phyloP scores from a whole-genome alignment of 2,113 vertebrate species.

The Apodemus speciosus region DNA sequence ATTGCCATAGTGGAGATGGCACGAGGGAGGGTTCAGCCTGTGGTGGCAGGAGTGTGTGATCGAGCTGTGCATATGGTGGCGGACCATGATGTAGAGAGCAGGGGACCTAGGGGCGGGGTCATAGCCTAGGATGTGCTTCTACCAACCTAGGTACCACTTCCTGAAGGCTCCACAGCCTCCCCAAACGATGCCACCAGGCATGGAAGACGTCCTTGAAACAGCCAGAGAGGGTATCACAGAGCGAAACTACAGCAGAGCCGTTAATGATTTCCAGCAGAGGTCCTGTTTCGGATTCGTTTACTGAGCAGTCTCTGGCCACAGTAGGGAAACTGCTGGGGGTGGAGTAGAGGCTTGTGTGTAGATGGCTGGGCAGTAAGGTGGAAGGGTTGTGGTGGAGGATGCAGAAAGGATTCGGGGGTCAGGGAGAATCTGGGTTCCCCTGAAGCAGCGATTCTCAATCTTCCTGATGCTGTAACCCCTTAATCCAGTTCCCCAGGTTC shows the following conservation, averaged over 20 bases:
- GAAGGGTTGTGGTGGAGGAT: too few relatives aligned
- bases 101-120: not conserved
- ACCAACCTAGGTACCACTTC: not conserved
- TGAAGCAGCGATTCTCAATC: not conserved
- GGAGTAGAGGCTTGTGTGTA: not conserved
- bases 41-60: not conserved
- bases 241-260: not conserved
- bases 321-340: accelerated
- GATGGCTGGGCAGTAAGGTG: accelerated
- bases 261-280: not conserved
- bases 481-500: not conserved
- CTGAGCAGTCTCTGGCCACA: not conserved
- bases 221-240: not conserved
- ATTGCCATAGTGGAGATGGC: not conserved
- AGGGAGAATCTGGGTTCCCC: not conserved
- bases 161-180: not conserved
- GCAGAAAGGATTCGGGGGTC: not conserved
- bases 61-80: too few relatives aligned
- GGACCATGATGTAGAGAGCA: not conserved
- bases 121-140: not conserved
- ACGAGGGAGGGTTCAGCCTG: not conserved
- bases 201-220: not conserved
- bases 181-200: not conserved
- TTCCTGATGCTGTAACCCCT: not conserved
- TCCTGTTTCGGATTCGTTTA: not conserved